Conservation (phyloP, 2,888 invertebrate genomes). For the Hybos culiciformis region DNA sequence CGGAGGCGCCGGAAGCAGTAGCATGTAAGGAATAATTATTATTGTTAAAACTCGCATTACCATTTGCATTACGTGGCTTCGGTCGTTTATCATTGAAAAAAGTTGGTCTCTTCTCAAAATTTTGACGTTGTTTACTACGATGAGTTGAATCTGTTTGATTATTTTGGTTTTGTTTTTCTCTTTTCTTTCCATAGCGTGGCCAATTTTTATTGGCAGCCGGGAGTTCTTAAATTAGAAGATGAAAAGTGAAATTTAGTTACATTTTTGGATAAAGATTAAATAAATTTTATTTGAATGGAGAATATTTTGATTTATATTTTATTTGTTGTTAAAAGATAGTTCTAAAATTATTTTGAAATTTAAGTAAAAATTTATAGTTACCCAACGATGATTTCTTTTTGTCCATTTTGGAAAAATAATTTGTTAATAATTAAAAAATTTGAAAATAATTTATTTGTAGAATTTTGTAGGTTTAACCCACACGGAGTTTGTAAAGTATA, state of each 20-base stretch:
- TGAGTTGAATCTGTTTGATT: slow-evolving; percentile 48
- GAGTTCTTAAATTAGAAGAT: neutral
- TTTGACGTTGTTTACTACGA: no score
- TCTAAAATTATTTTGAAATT: no score
- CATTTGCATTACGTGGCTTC: slow-evolving; percentile 22
- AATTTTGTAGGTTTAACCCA: slow-evolving; percentile 29
- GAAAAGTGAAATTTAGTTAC: neutral
- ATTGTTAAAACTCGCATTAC: slow-evolving; percentile 46
- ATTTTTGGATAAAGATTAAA: neutral
- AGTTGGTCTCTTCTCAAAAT: no score
- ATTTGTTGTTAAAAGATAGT: neutral
- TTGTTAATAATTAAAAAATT: slow-evolving; percentile 12
- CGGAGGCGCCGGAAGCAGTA: slow-evolving; percentile 28
- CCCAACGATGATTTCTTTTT: no score
- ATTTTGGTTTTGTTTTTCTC: slow-evolving; percentile 36
- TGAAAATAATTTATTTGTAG: slow-evolving; percentile 16
- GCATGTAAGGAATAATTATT: slow-evolving; percentile 40
- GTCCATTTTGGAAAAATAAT: slow-evolving; percentile 40
- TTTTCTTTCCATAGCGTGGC: slow-evolving; percentile 26
- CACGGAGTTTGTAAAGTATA: slow-evolving; percentile 29
- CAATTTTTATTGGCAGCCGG: slow-evolving; percentile 18
- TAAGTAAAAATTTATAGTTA: no score
- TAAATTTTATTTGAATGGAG: no score
- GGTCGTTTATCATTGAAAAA: slow-evolving; percentile 56
- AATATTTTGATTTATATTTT: neutral